Conservation (phyloP, 1,140 invertebrate genomes). For the Neodiprion virginianus region DNA sequence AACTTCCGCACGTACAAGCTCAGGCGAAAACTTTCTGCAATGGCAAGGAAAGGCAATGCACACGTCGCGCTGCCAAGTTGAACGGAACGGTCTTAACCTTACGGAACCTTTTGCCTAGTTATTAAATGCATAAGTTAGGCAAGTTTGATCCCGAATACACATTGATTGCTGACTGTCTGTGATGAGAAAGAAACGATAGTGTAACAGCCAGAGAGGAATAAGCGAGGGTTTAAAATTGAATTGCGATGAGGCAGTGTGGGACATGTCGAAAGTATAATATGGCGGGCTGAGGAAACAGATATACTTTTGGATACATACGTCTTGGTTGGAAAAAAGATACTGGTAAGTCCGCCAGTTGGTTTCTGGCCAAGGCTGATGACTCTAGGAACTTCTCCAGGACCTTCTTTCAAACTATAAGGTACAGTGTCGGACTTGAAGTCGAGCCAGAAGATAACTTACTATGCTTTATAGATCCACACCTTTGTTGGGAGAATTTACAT, state of each 20-base stretch:
- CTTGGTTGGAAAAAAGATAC: not conserved
- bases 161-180: not conserved
- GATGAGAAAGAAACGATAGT: not conserved
- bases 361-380: not conserved
- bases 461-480: not conserved
- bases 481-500: not conserved
- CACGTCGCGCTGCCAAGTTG: not conserved
- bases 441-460: not conserved
- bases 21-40: not conserved
- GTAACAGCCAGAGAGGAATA: not conserved
- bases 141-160: not conserved
- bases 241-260: not conserved
- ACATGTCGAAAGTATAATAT: not conserved
- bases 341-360: not conserved
- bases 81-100: not conserved
- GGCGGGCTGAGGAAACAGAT: not conserved
- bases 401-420: not conserved
- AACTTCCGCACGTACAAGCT: not conserved
- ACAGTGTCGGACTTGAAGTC: not conserved
- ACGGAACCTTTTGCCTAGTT: not conserved
- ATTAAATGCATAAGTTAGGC: not conserved
- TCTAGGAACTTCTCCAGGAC: slow-evolving; percentile 2
- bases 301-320: not conserved
- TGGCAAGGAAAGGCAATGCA: not conserved
- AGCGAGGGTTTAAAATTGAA: slow-evolving; percentile 1